Percentiles rank a stretch among this genome's conserved stretches.
Evolutionary conservation across 2,797 vertebrate species (phyloP).

Genomic region (Muscicapa comitata): DNA sequence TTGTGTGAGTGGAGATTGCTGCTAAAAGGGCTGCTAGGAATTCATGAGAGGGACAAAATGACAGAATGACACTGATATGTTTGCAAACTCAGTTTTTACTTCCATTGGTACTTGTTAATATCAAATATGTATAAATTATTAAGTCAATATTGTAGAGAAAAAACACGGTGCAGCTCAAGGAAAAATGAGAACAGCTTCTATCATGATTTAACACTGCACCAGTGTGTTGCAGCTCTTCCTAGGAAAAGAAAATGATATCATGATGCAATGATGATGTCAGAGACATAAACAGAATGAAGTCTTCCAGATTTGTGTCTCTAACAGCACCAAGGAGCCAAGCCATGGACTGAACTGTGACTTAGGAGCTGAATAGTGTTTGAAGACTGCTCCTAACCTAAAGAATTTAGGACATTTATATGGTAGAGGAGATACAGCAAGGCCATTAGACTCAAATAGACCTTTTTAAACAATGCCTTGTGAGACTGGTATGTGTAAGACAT

Average conservation of each 20-base stretch:
- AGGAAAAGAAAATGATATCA: not conserved
- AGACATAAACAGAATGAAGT: not conserved
- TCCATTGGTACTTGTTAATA: not conserved
- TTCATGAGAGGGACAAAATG: not conserved
- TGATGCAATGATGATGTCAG: not conserved
- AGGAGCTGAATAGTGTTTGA: not conserved
- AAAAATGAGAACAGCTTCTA: not conserved
- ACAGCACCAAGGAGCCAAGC: not conserved
- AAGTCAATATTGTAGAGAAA: not conserved
- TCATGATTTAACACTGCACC: not conserved
- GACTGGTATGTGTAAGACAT: not conserved
- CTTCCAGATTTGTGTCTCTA: not conserved
- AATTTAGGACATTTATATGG: not conserved
- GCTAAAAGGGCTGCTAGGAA: not conserved
- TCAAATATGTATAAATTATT: not conserved
- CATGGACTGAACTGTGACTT: not conserved
- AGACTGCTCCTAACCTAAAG: not conserved
- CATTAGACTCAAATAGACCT: not conserved
- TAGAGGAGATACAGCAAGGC: not conserved
- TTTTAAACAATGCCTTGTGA: not conserved
- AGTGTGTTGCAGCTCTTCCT: not conserved
- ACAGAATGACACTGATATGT: not conserved
- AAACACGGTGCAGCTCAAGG: not conserved
- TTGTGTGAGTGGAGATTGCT: not conserved
- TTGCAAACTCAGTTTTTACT: not conserved